These are phyloP conservation scores for Tangara arthus DNA, from an alignment of 2,797 vertebrate species.

Conservation along the genomic window DNA sequence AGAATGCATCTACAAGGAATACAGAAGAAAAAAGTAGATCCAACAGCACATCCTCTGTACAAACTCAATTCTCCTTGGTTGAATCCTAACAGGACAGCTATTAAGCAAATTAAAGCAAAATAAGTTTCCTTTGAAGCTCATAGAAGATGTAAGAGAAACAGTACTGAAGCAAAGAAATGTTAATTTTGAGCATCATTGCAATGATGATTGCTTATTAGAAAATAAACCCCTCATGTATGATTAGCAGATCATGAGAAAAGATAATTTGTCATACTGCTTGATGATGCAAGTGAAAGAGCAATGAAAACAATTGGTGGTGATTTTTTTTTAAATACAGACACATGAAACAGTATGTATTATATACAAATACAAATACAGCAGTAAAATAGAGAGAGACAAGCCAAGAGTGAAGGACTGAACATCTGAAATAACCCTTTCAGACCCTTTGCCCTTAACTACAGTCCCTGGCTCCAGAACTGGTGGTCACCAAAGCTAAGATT, in stretches of 20 bases:
- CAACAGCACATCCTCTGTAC: background rate
- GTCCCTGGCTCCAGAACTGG: background rate
- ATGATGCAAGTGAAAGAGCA: background rate
- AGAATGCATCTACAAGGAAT: background rate
- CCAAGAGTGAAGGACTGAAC: background rate
- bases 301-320: background rate
- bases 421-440: background rate
- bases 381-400: background rate
- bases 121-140: background rate
- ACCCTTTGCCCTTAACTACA: background rate
- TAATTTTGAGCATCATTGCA: background rate
- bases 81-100: background rate
- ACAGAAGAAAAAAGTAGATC: background rate
- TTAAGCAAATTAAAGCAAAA: background rate
- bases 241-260: constrained; percentile 2
- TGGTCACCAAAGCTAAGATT: background rate
- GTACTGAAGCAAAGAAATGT: background rate
- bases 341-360: background rate
- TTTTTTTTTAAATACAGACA: background rate
- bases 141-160: background rate
- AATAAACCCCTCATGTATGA: background rate
- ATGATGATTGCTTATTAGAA: background rate
- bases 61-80: background rate
- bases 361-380: background rate
- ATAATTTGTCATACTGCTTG: background rate